These are phyloP conservation scores for Crossaster papposus DNA, from an alignment of 53 echinoderm and acorn worm species.

Conservation along the genomic window DNA sequence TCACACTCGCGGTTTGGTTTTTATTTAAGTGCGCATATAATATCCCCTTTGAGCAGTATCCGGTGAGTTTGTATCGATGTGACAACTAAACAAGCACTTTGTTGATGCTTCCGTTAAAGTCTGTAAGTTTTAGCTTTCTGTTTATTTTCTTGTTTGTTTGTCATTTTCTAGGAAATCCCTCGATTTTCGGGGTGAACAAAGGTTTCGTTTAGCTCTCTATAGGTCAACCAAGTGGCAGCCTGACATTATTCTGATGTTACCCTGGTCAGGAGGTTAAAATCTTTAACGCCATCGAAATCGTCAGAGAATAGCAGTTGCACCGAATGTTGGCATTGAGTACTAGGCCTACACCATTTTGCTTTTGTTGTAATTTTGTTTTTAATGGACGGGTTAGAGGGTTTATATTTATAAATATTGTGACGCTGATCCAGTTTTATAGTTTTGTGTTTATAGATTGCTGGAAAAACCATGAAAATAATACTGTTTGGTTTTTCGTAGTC, in stretches of 20 bases:
- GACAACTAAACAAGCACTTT: background rate
- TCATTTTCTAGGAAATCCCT: background rate
- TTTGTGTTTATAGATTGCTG: no score
- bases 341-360: no score
- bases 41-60: background rate
- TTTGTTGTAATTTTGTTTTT: no score
- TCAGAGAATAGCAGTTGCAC: no score
- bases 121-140: background rate
- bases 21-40: background rate
- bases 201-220: background rate
- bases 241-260: background rate
- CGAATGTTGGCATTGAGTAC: no score
- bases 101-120: background rate
- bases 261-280: background rate
- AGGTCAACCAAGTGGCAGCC: background rate
- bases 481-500: no score
- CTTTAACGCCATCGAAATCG: background rate
- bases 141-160: background rate
- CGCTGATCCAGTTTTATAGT: no score
- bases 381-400: no score
- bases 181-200: background rate
- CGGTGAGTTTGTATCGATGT: background rate
- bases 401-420: no score
- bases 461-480: no score
- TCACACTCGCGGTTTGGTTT: conserved; percentile 2